A percentile compares a stretch with the other conserved stretches of the same genome.
phyloP scores from a whole-genome alignment of 2,888 invertebrate species.

The Dendrolimus houi region DNA sequence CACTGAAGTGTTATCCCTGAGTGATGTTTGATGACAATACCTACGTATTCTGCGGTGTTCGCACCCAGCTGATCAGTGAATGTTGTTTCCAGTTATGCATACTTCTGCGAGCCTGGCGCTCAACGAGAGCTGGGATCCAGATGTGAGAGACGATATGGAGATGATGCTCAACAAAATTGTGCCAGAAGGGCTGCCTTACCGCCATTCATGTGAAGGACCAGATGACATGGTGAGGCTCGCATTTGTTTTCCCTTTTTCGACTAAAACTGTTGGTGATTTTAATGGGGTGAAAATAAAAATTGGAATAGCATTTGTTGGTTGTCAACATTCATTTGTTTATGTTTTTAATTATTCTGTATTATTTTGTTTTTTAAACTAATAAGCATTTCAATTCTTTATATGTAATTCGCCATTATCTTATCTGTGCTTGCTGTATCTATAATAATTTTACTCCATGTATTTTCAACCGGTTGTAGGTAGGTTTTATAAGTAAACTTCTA shows the following conservation, averaged over 20 bases:
- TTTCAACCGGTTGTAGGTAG: too few species aligned
- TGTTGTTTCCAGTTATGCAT: slow-evolving; percentile 90
- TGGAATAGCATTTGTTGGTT: neutral
- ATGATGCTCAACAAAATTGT: slow-evolving; percentile 99
- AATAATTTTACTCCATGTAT: too few species aligned
- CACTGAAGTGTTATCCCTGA: slow-evolving; percentile 16
- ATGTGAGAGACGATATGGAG: slow-evolving; percentile 98
- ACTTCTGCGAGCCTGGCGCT: slow-evolving; percentile 98
- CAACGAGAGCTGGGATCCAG: slow-evolving; percentile 99
- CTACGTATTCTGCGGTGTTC: slow-evolving; percentile 1
- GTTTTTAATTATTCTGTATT: neutral
- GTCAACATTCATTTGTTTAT: slow-evolving; percentile 15
- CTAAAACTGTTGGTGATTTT: too few species aligned
- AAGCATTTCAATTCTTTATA: too few species aligned
- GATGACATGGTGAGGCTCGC: slow-evolving; percentile 93
- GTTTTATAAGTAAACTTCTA: too few species aligned
- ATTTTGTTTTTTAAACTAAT: too few species aligned
- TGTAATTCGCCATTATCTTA: too few species aligned
- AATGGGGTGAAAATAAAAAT: neutral
- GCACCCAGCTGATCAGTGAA: slow-evolving; percentile 42
- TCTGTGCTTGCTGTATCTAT: too few species aligned
- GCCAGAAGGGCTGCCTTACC: slow-evolving; percentile 96
- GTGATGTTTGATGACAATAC: slow-evolving; percentile 3
- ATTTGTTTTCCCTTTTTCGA: slow-evolving; percentile 1
- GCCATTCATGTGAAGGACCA: slow-evolving; percentile 98